These are phyloP conservation scores for Akabosia matsudoensis DNA, from an alignment of 1,140 invertebrate genomes.

Conservation along the genomic window DNA sequence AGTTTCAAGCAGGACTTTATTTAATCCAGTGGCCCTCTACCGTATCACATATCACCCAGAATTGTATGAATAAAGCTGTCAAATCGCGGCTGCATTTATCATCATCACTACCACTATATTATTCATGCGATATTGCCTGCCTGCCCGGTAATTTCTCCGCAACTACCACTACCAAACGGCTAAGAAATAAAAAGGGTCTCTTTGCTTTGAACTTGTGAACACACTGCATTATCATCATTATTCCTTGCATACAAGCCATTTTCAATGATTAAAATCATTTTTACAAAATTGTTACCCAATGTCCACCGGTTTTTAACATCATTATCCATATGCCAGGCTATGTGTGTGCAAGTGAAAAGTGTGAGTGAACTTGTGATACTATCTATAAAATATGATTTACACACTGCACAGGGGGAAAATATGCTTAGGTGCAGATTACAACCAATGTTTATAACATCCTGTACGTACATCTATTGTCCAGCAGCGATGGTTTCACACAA, in stretches of 20 bases:
- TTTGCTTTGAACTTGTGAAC: background rate
- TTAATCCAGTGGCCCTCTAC: too few relatives aligned
- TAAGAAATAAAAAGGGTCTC: background rate
- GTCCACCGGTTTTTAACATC: background rate
- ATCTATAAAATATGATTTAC: too few relatives aligned
- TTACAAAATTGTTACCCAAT: background rate
- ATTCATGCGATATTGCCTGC: background rate
- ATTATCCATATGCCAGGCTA: background rate
- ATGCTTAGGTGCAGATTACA: too few relatives aligned
- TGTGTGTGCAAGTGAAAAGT: background rate
- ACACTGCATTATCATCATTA: background rate
- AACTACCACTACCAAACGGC: background rate
- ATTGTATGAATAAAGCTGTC: conserved; percentile 3
- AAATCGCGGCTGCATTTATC: conserved; percentile 15
- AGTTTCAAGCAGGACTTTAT: background rate
- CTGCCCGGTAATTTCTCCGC: too few relatives aligned
- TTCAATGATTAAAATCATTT: background rate
- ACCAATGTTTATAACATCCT: too few relatives aligned
- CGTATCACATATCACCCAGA: background rate
- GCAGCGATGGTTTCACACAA: too few relatives aligned
- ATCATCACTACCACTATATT: background rate
- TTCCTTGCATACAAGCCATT: too few relatives aligned
- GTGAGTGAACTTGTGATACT: too few relatives aligned
- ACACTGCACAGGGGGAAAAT: too few relatives aligned
- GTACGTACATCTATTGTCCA: too few relatives aligned